Percentiles rank a stretch among this genome's conserved stretches.
These are phyloP conservation scores for Calephelis virginiensis DNA, from an alignment of 1,140 invertebrate species.

Conservation along the genomic window DNA sequence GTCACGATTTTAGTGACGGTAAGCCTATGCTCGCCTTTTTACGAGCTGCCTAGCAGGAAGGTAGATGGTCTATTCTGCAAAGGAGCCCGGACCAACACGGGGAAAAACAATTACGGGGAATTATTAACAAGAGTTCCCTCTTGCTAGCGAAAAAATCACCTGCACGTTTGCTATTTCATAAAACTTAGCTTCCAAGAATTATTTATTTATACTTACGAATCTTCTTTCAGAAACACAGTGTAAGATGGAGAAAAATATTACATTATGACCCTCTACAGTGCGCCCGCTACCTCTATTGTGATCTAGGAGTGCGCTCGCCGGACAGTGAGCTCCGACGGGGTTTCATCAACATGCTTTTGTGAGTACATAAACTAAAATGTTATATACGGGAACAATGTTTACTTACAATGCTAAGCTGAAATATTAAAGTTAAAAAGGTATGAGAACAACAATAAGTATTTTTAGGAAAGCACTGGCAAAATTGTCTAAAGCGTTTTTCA, in stretches of 20 bases:
- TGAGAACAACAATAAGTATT: background rate
- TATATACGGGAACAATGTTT: constrained; percentile 3
- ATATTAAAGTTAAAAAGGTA: background rate
- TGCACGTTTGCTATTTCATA: no score
- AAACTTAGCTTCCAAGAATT: background rate
- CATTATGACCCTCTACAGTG: constrained; percentile 59
- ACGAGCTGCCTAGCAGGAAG: no score
- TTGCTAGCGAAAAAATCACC: no score
- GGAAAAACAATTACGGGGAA: no score
- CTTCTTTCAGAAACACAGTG: constrained; percentile 49
- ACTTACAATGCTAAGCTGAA: background rate
- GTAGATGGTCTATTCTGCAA: no score
- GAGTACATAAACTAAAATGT: constrained; percentile 34
- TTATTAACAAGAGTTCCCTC: no score
- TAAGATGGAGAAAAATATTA: constrained; percentile 62
- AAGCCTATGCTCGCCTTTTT: no score
- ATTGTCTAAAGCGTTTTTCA: no score
- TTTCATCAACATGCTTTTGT: constrained; percentile 61
- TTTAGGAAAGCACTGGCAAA: no score
- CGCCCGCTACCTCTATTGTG: constrained; percentile 59
- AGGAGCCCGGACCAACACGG: no score
- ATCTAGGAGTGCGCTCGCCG: constrained; percentile 40
- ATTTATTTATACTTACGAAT: constrained; percentile 14
- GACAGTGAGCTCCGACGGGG: constrained; percentile 46
- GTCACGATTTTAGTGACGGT: no score